These are phyloP conservation scores for Drosophila ogumai DNA, from an alignment of 1,140 invertebrate species.

Conservation along the genomic window DNA sequence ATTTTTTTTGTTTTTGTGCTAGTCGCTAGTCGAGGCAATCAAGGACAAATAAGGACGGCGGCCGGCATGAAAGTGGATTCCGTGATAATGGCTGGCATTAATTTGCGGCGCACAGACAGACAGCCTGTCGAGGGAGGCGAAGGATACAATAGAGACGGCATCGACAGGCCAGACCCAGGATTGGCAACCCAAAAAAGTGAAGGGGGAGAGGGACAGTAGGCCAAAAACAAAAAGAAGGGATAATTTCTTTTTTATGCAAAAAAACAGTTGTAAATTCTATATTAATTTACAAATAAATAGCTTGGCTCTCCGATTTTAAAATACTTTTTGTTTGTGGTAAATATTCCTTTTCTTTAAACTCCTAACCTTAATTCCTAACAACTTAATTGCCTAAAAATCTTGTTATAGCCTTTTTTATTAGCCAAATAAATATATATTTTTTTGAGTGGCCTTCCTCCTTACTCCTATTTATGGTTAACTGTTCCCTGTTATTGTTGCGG, in stretches of 20 bases:
- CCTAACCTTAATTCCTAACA: too few relatives aligned
- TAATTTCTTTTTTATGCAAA: background rate
- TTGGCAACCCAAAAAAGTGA: constrained; percentile 15
- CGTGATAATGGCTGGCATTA: constrained; percentile 75
- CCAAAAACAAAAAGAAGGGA: background rate
- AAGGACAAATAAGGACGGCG: constrained; percentile 71
- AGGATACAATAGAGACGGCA: constrained; percentile 17
- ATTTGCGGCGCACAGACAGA: constrained; percentile 59
- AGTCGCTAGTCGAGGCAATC: constrained; percentile 53
- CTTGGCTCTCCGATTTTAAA: background rate
- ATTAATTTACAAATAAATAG: background rate
- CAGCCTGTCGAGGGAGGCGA: constrained; percentile 19
- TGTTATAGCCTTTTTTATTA: background rate
- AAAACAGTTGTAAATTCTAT: too few relatives aligned
- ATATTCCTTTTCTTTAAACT: background rate
- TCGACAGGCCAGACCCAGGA: constrained; percentile 26
- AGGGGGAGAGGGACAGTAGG: background rate
- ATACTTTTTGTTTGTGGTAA: too few relatives aligned
- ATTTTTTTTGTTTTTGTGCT: constrained; percentile 9
- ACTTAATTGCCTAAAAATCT: background rate
- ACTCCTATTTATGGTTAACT: constrained; percentile 28
- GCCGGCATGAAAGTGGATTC: constrained; percentile 62
- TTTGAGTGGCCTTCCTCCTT: constrained; percentile 19
- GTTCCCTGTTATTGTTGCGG: constrained; percentile 52
- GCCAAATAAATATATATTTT: constrained; percentile 21